A percentile compares a stretch with the other conserved stretches of the same genome.
These are phyloP conservation scores for Sebastes fasciatus DNA, from an alignment of 2,113 vertebrate genomes.

Conservation along the genomic window DNA sequence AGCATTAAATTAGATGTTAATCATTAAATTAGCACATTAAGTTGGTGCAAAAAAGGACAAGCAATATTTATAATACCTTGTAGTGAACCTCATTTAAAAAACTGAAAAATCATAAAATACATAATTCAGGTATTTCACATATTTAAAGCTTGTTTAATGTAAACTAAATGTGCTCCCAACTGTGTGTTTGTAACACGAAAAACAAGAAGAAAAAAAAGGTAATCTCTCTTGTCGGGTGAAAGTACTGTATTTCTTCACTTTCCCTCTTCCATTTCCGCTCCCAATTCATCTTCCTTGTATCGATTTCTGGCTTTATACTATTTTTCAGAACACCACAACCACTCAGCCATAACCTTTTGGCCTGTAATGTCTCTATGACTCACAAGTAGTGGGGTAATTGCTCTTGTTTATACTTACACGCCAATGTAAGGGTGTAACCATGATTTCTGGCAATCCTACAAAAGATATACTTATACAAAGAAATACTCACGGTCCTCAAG, in stretches of 20 bases:
- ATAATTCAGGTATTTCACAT: background rate
- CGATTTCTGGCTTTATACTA: conserved; percentile 45
- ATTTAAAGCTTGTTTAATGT: background rate
- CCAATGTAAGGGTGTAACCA: background rate
- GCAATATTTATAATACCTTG: background rate
- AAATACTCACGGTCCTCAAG: background rate
- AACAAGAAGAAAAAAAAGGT: conserved; percentile 5
- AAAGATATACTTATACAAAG: background rate
- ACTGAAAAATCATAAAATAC: background rate
- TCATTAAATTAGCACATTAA: background rate
- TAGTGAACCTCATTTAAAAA: background rate
- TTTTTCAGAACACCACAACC: conserved; percentile 51
- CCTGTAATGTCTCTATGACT: conserved; percentile 52
- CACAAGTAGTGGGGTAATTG: conserved; percentile 34
- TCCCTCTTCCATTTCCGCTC: conserved; percentile 6
- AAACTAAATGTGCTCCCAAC: background rate
- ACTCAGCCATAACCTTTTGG: conserved; percentile 54
- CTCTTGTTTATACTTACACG: conserved; percentile 27
- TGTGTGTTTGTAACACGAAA: conserved; percentile 1
- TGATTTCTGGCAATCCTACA: background rate
- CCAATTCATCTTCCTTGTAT: conserved; percentile 50
- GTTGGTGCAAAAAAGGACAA: background rate
- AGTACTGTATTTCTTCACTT: conserved; percentile 35
- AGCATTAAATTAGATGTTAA: background rate
- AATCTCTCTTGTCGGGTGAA: conserved; percentile 31